Percentiles rank a stretch among this genome's conserved stretches.
phyloP scores from a whole-genome alignment of 2,797 vertebrate species.

The Melanotaenia maccullochi region DNA sequence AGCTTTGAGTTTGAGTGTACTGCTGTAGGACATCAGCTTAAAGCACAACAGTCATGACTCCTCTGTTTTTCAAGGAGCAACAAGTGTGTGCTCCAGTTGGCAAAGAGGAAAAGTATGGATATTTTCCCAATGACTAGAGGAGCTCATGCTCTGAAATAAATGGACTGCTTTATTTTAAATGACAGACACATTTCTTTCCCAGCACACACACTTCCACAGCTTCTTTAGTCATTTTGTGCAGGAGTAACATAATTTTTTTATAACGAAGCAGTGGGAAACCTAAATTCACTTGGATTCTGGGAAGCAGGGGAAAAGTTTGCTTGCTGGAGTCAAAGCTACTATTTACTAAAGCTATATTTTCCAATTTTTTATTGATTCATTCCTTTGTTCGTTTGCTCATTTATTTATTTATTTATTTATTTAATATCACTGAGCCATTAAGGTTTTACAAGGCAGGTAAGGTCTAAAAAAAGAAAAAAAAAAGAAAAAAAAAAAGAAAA shows the following conservation, averaged over 20 bases:
- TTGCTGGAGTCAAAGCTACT: slow-evolving; percentile 28
- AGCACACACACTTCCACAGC: slow-evolving; percentile 59
- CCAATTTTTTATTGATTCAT: neutral
- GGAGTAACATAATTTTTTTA: slow-evolving; percentile 48
- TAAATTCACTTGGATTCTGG: slow-evolving; percentile 53
- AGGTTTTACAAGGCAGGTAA: too few species aligned
- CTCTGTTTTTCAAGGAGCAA: slow-evolving; percentile 57
- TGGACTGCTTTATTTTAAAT: slow-evolving; percentile 73
- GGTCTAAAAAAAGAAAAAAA: slow-evolving; percentile 9
- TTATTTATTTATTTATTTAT: too few species aligned
- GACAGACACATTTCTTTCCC: slow-evolving; percentile 70
- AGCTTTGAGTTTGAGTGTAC: slow-evolving; percentile 25
- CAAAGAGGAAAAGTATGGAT: slow-evolving; percentile 59
- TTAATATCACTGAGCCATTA: neutral
- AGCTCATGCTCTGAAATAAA: slow-evolving; percentile 72
- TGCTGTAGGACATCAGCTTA: slow-evolving; percentile 52
- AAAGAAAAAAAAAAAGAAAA: slow-evolving; percentile 2
- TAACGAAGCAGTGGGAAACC: slow-evolving; percentile 44
- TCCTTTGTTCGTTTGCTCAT: too few species aligned
- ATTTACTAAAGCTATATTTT: neutral
- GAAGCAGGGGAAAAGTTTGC: slow-evolving; percentile 35
- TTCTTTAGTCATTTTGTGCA: slow-evolving; percentile 49
- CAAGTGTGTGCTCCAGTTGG: slow-evolving; percentile 63
- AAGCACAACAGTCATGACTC: slow-evolving; percentile 51
- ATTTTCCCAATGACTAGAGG: slow-evolving; percentile 74